Conservation (phyloP, 2,113 vertebrate species). For the Callipepla squamata region DNA sequence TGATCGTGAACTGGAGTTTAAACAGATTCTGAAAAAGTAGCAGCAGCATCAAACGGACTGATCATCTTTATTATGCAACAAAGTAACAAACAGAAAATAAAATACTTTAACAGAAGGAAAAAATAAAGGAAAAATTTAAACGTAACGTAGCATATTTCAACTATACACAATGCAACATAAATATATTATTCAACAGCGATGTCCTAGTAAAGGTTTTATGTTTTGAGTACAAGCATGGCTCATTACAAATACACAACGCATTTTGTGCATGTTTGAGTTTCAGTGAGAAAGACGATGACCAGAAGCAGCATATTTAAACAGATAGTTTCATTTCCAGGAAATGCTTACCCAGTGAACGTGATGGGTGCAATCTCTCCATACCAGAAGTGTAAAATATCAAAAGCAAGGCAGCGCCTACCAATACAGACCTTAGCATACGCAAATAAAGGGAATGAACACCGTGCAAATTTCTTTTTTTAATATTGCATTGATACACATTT, state of each 20-base stretch:
- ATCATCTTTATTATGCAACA: slow-evolving; percentile 62
- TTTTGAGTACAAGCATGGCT: not conserved
- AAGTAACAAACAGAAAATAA: slow-evolving; percentile 53
- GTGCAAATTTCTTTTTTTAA: not conserved
- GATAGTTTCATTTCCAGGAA: not conserved
- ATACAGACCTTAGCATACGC: slow-evolving; percentile 39
- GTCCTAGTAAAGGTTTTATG: not conserved
- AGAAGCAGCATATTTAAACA: slow-evolving; percentile 22
- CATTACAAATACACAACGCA: slow-evolving; percentile 14
- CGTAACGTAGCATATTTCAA: slow-evolving; percentile 7
- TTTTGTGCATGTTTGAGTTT: slow-evolving; percentile 1
- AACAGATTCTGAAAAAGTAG: not conserved
- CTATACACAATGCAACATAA: not conserved
- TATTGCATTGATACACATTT: slow-evolving; percentile 46
- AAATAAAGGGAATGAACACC: slow-evolving; percentile 29
- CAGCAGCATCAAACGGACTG: not conserved
- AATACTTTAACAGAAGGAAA: slow-evolving; percentile 48
- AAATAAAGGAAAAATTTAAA: slow-evolving; percentile 42
- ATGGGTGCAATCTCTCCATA: slow-evolving; percentile 18
- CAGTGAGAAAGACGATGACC: slow-evolving; percentile 36
- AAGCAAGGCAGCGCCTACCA: slow-evolving; percentile 29
- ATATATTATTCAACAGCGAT: not conserved
- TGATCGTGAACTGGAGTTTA: not conserved
- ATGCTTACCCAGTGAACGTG: not conserved
- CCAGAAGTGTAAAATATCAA: slow-evolving; percentile 33